These are phyloP conservation scores for Hypselothyrea guttata DNA, from an alignment of 2,888 invertebrate species.

Conservation along the genomic window DNA sequence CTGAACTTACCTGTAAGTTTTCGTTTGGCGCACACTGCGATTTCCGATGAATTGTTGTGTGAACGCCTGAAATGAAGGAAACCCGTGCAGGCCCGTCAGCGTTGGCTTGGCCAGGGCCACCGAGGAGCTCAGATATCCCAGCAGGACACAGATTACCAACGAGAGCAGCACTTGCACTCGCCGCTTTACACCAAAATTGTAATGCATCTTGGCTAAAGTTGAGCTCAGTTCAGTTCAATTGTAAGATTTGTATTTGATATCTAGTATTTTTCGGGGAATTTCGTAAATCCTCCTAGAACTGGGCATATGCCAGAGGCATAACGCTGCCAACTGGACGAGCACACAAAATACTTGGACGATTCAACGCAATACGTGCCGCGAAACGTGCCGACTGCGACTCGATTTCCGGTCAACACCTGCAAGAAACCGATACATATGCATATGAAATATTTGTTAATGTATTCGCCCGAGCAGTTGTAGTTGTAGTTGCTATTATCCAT, in stretches of 20 bases:
- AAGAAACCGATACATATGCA: no score
- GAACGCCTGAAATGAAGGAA: conserved; percentile 80
- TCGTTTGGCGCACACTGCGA: conserved; percentile 81
- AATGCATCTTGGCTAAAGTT: conserved; percentile 38
- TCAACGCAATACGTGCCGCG: background rate
- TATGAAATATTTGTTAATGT: no score
- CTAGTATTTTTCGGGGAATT: no score
- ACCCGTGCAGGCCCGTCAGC: conserved; percentile 76
- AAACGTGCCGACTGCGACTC: conserved; percentile 5
- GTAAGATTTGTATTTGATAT: background rate
- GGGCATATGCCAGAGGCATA: conserved; percentile 29
- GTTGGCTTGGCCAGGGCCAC: conserved; percentile 81
- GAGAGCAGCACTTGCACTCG: conserved; percentile 71
- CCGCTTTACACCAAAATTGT: conserved; percentile 55
- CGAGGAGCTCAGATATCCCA: conserved; percentile 75
- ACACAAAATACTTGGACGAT: background rate
- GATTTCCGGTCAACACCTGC: conserved; percentile 1
- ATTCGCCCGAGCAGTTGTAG: no score
- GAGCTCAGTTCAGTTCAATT: background rate
- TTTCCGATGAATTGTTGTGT: conserved; percentile 82
- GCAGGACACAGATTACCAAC: conserved; percentile 69
- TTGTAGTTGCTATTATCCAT: no score
- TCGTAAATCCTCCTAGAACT: no score
- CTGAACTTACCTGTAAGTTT: conserved; percentile 80
- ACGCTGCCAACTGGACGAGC: background rate